These are phyloP conservation scores for Tubiluchus corallicola DNA, from an alignment of 2,888 invertebrate species.

Conservation along the genomic window DNA sequence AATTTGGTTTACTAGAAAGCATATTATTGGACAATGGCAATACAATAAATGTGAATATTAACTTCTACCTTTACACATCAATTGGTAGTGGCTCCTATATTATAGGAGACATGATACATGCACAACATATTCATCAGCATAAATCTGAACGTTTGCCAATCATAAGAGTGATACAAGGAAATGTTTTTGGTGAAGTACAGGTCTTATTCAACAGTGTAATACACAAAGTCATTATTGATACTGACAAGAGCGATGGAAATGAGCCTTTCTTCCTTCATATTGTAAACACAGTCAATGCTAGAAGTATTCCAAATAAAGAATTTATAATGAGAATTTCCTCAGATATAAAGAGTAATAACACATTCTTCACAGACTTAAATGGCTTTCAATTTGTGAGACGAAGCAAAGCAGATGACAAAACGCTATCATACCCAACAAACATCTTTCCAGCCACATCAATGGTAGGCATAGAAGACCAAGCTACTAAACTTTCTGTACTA, in stretches of 20 bases:
- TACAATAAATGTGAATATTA: conserved; percentile 18
- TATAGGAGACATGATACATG: conserved; percentile 21
- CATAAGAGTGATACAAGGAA: conserved; percentile 66
- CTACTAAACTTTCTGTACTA: conserved; percentile 20
- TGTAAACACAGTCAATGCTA: conserved; percentile 14
- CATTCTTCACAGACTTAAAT: conserved; percentile 26
- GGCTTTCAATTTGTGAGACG: conserved; percentile 23
- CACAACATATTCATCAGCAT: too few species aligned
- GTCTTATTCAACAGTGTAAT: conserved; percentile 39
- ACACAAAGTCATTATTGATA: neutral
- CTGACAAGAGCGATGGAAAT: too few species aligned
- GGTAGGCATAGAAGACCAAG: conserved; percentile 21
- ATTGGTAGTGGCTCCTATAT: conserved; percentile 27
- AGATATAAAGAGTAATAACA: conserved; percentile 16
- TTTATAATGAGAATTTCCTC: conserved; percentile 23
- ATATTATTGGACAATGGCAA: conserved; percentile 19
- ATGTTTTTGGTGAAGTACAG: conserved; percentile 60
- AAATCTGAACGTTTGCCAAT: conserved; percentile 26
- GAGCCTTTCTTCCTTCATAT: conserved; percentile 13
- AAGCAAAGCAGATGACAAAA: too few species aligned
- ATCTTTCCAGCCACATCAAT: conserved; percentile 26
- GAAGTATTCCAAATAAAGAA: conserved; percentile 17
- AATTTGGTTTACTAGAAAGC: conserved; percentile 16
- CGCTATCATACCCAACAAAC: conserved; percentile 19
- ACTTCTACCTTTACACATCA: conserved; percentile 69